Evolutionary conservation across 1,140 invertebrate species (phyloP).

Genomic region (Mycetomoellerius zeteki): DNA sequence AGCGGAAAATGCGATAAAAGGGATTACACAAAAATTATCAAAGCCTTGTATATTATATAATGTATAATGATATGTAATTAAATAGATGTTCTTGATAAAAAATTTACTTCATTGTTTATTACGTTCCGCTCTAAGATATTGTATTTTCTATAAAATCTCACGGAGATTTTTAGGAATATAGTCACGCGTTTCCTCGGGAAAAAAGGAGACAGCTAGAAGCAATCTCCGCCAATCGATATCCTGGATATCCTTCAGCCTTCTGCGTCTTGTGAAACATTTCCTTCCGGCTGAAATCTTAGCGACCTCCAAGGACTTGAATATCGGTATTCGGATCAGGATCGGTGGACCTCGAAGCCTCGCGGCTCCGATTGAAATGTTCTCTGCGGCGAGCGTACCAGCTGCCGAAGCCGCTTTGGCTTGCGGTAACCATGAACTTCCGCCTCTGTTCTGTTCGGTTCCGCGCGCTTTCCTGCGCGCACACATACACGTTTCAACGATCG

Average conservation of each 20-base stretch:
- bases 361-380: conserved; percentile 73
- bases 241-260: conserved; percentile 46
- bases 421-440: conserved; percentile 66
- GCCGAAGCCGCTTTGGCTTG: conserved; percentile 61
- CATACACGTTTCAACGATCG: conserved; percentile 33
- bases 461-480: conserved; percentile 26
- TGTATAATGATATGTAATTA: background rate
- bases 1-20: background rate
- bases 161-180: conserved; percentile 14
- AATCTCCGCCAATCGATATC: conserved; percentile 61
- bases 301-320: conserved; percentile 70
- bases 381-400: conserved; percentile 41
- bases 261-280: conserved; percentile 56
- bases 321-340: conserved; percentile 75
- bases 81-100: background rate
- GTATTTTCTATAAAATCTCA: background rate
- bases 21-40: background rate
- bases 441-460: conserved; percentile 49
- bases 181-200: conserved; percentile 46
- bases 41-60: background rate
- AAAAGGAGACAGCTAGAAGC: background rate
- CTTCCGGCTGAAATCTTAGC: conserved; percentile 64
- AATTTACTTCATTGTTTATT: background rate
- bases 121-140: background rate
- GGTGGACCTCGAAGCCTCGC: conserved; percentile 64